Conservation (phyloP, 2,797 vertebrate genomes). For the Sebastes itinus region DNA sequence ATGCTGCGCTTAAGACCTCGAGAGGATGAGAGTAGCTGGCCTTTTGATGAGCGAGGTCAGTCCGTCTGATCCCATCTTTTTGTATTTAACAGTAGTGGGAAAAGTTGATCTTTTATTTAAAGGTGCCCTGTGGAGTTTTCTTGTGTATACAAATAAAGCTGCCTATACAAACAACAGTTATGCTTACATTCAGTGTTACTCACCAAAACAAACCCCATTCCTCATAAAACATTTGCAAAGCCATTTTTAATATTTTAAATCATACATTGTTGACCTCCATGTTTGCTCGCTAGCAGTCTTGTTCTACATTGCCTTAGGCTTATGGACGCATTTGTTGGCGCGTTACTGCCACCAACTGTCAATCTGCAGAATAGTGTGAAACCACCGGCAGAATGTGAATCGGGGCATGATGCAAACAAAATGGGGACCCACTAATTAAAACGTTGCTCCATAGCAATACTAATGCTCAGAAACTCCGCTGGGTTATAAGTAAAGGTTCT, state of each 20-base stretch:
- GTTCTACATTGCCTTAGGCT: not conserved
- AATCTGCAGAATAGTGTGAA: not conserved
- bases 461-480: not conserved
- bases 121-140: not conserved
- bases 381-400: not conserved
- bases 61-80: slow-evolving; percentile 38
- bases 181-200: not conserved
- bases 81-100: not conserved
- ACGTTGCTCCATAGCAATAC: not conserved
- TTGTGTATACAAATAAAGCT: not conserved
- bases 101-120: slow-evolving; percentile 14
- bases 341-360: not conserved
- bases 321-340: not conserved
- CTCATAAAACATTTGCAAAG: not conserved
- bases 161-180: not conserved
- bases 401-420: not conserved
- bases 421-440: not conserved
- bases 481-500: not conserved
- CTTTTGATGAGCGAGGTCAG: slow-evolving; percentile 26
- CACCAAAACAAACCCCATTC: not conserved
- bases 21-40: slow-evolving; percentile 39
- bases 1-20: slow-evolving; percentile 42
- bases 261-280: not conserved
- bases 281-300: not conserved
- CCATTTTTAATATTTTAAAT: not conserved